Conservation (phyloP, 2,888 invertebrate species). For the Onchidella celtica region DNA sequence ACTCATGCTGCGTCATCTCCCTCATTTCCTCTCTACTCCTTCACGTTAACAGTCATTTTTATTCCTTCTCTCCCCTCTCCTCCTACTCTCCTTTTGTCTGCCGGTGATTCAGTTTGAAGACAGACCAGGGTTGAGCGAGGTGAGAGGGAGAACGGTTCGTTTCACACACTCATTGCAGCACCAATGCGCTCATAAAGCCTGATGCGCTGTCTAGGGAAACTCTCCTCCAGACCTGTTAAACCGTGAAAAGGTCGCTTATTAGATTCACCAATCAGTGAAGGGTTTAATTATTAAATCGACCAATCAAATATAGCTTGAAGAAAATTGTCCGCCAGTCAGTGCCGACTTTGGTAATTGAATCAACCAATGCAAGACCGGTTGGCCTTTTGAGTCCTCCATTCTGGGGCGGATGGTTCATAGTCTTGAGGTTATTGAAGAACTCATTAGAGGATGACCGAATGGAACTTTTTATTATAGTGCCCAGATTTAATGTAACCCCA, state of each 20-base stretch:
- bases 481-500: not conserved
- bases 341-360: slow-evolving; percentile 23
- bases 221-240: not conserved
- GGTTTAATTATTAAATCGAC: slow-evolving; percentile 26
- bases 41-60: too few species aligned
- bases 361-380: not conserved
- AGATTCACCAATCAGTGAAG: not conserved
- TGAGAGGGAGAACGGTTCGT: too few species aligned
- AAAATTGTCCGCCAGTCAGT: not conserved
- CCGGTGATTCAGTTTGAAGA: too few species aligned
- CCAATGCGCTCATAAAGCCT: not conserved
- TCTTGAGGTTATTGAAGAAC: not conserved
- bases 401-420: not conserved
- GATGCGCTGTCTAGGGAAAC: not conserved
- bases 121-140: too few species aligned
- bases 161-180: not conserved
- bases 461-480: slow-evolving; percentile 7
- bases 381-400: slow-evolving; percentile 8
- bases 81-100: too few species aligned
- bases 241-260: slow-evolving; percentile 27
- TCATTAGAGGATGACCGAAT: slow-evolving; percentile 1
- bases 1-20: not conserved
- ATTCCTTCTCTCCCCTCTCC: too few species aligned
- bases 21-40: not conserved
- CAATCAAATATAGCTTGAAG: slow-evolving; percentile 22